These are phyloP conservation scores for Denticeps clupeoides DNA, from an alignment of 2,797 vertebrate genomes.

Conservation along the genomic window DNA sequence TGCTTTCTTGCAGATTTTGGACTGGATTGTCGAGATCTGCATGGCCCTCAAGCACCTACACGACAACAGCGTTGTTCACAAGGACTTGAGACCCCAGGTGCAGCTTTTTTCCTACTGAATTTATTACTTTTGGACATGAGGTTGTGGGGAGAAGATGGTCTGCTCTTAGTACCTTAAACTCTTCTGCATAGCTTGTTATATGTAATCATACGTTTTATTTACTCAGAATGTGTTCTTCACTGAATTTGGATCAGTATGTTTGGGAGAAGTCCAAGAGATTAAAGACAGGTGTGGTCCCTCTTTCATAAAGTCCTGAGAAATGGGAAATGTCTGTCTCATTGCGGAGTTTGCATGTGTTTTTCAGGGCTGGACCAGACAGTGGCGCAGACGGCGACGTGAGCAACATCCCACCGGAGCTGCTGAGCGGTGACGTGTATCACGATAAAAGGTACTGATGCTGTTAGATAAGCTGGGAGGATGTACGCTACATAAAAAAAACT, in stretches of 20 bases:
- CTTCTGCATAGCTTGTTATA: not conserved
- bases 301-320: not conserved
- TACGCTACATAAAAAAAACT: not conserved
- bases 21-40: conserved; percentile 22
- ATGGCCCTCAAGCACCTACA: not conserved
- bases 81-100: not conserved
- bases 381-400: not conserved
- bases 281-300: conserved; percentile 7
- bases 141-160: not conserved
- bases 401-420: not conserved
- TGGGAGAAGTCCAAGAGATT: conserved; percentile 6
- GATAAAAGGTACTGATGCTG: not conserved
- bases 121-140: not conserved
- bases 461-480: not conserved
- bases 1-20: not conserved
- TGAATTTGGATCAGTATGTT: conserved; percentile 1
- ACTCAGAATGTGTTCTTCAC: conserved; percentile 6
- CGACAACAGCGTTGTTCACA: not conserved
- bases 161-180: not conserved
- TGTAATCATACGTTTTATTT: not conserved
- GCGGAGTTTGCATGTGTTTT: not conserved
- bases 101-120: not conserved
- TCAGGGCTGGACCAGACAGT: not conserved
- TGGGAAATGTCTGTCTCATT: not conserved
- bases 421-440: not conserved